Percentiles rank a stretch among this genome's conserved stretches.
Evolutionary conservation across 2,797 vertebrate species (phyloP).

Genomic region (Ispidina lecontei): DNA sequence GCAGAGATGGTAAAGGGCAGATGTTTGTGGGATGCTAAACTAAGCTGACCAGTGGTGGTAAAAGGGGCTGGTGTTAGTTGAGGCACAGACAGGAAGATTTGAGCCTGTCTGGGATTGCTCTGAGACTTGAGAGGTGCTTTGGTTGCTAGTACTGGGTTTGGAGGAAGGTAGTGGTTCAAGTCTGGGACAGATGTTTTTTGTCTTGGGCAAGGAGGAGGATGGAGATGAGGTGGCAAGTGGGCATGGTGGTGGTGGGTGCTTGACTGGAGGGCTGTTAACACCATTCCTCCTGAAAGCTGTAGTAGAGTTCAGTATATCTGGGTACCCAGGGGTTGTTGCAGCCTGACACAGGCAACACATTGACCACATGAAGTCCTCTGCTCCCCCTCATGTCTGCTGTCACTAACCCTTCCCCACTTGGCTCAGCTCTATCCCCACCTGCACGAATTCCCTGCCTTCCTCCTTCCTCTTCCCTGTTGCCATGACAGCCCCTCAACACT

Average conservation of each 20-base stretch:
- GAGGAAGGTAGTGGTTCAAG: not conserved
- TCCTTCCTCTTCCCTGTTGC: constrained; percentile 31
- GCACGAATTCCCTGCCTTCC: constrained; percentile 43
- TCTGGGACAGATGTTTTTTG: not conserved
- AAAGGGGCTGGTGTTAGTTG: not conserved
- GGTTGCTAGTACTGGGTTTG: not conserved
- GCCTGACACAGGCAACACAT: not conserved
- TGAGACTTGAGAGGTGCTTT: not conserved
- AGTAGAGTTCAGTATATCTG: not conserved
- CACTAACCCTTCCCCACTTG: constrained; percentile 39
- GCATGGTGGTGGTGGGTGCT: not conserved
- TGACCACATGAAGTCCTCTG: not conserved
- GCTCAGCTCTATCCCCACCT: not conserved
- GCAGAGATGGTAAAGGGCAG: not conserved
- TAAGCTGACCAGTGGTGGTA: not conserved
- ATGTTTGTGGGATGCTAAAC: not conserved
- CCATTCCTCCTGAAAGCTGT: not conserved
- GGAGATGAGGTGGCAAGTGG: not conserved
- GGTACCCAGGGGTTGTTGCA: not conserved
- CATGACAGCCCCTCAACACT: constrained; percentile 69
- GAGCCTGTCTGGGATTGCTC: not conserved
- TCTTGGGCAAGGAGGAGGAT: not conserved
- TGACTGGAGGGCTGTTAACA: not conserved
- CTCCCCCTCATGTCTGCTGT: constrained; percentile 13
- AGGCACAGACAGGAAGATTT: not conserved